Evolutionary conservation across 1,140 invertebrate genomes (phyloP), one percentile per base, ranked within the genome.

Genomic region (Cardiocondyla obscurior): DNA sequence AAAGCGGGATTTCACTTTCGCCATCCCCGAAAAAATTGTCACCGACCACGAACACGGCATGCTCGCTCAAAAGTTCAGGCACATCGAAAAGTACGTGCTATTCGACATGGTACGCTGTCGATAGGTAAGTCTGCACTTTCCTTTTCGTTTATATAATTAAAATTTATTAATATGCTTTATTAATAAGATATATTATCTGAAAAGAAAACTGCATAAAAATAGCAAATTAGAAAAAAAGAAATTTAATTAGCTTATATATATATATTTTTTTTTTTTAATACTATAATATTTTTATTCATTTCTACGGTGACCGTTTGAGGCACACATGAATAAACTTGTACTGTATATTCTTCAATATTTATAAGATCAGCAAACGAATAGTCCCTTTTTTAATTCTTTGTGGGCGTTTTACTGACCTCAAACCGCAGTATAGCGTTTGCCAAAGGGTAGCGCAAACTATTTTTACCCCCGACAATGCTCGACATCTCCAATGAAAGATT

Each of bases 41-140:
- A 22, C 16, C 53, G 28, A 51, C 60, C 51, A 46, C 7, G 1
- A 69, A 22, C 25, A 7, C 30, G 19, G 3, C 30, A 25, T 39
- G 33, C 22, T 83, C 79, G 3, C 81, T 77, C 10, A 69, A 28
- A 12, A 89, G 22, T 55, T 42, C 69, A 1, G 25, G 44, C 6
- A 84, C 36, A 25, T 60, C 84, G 5, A 85, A 81, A 73, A 73
- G 8, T 16, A 14, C 42, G 2, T 28, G 14, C 3, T 70, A 19
- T 14, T 55, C 72, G 6, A 82, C 1, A 0, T 86, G 84, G 82
- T 83, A 81, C n/a, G 3, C 39, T 44, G 42, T 19, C 30, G 44
- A 30, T 30, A 82, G 83, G 89, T 90, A 81, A 87, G 89, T 81
- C 39, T 39, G 0, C n/a, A 30, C 3, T 14, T 58, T 7, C 55